Evolutionary conservation across 2,797 vertebrate genomes (phyloP), one percentile per base, ranked within the genome.

Genomic region (Lagocephalus sceleratus): DNA sequence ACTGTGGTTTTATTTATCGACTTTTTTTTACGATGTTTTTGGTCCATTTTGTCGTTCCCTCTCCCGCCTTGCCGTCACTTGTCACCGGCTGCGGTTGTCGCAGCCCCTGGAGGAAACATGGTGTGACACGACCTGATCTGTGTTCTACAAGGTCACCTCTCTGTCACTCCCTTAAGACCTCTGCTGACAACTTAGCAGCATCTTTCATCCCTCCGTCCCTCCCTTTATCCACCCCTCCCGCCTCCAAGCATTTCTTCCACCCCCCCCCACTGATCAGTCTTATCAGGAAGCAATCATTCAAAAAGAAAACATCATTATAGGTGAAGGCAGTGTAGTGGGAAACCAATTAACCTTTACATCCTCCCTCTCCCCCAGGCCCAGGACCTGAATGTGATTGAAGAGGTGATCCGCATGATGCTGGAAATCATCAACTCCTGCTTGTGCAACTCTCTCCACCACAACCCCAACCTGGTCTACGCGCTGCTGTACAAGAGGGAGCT

Each of bases 341-440:
- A 86, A 78, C 75, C 76, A 81, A 81, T 88, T 86, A 86, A 86
- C 83, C 85, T 84, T 86, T 85, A 45, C 73, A 66, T 85, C 71
- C 66, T 67, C 66, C 65, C 45, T 59, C 58, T 66, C 69, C 71
- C 63, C 20, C 74, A 99, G 97, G 96, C 96, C 0, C 96, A 98
- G 78, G 97, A 99, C 78, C 87, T 99, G 66, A 98, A 90, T 45
- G 96, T 99, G 84, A 98, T 99, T 0, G 96, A 99, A 80, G 97
- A 99, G 76, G 97, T 99, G 83, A 99, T 99, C 85, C 90, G 97
- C 38, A 98, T 99, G 97, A 95, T 99, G 94, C 68, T 99, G 70
- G 97, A 99, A 88, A 98, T 99, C 74, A 98, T 99, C 88, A 98
- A 98, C 89, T 98, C 96, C 20, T 99, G 96, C 85, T 82, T 99